Evolutionary conservation across 2,113 vertebrate genomes (phyloP).

Genomic region (Corydoras maculifer): DNA sequence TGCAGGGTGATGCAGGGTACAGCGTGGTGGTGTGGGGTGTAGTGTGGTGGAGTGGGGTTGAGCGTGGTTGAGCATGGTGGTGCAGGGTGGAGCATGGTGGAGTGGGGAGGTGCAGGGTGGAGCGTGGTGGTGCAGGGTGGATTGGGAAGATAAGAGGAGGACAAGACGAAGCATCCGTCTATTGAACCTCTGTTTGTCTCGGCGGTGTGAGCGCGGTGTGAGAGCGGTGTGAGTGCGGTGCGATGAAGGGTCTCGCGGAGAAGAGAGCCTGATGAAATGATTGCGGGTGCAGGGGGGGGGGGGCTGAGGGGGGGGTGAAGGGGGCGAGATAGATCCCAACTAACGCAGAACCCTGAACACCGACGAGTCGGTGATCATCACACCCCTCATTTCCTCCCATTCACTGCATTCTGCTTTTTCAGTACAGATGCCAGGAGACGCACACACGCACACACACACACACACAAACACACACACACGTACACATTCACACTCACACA

Average conservation of each 20-base stretch:
- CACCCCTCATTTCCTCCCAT: slow-evolving; percentile 42
- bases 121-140: too few relatives aligned
- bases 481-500: too few relatives aligned
- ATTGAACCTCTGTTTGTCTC: not conserved
- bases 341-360: slow-evolving; percentile 12
- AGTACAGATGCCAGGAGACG: not conserved
- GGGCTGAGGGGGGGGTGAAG: slow-evolving; percentile 34
- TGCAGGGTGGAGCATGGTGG: not conserved
- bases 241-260: slow-evolving; percentile 27
- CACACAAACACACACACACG: slow-evolving; percentile 8
- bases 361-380: slow-evolving; percentile 32
- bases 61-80: too few relatives aligned
- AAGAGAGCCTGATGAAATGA: slow-evolving; percentile 62
- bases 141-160: not conserved
- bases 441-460: slow-evolving; percentile 14
- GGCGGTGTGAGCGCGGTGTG: too few relatives aligned
- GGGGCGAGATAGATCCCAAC: slow-evolving; percentile 20
- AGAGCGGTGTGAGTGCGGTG: not conserved
- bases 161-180: slow-evolving; percentile 39
- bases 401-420: slow-evolving; percentile 21
- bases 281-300: slow-evolving; percentile 31
- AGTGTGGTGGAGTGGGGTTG: too few relatives aligned
- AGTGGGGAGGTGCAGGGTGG: too few relatives aligned
- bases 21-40: too few relatives aligned
- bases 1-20: too few relatives aligned